These are phyloP conservation scores for Phyllopteryx taeniolatus DNA, from an alignment of 2,113 vertebrate genomes.

Conservation along the genomic window DNA sequence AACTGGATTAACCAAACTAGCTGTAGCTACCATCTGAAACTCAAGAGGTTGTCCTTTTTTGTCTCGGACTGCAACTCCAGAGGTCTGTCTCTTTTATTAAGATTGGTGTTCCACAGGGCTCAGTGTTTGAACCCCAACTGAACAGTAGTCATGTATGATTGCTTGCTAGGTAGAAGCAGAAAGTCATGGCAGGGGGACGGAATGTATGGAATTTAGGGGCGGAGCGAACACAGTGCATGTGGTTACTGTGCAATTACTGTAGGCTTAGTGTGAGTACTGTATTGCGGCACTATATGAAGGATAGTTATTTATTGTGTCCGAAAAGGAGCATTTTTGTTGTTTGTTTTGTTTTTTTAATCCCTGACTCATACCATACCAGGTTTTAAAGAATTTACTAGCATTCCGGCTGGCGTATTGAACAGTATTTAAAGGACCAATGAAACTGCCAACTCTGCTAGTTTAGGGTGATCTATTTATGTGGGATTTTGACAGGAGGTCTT, in stretches of 20 bases:
- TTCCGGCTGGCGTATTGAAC: conserved; percentile 68
- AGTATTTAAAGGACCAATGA: conserved; percentile 74
- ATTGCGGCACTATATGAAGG: conserved; percentile 74
- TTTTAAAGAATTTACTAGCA: conserved; percentile 74
- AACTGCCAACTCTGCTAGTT: conserved; percentile 54
- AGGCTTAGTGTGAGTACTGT: conserved; percentile 73
- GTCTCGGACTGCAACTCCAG: conserved; percentile 64
- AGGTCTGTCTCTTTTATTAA: conserved; percentile 22
- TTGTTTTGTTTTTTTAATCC: conserved; percentile 15
- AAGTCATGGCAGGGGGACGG: conserved; percentile 42
- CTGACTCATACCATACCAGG: conserved; percentile 68
- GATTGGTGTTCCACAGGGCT: conserved; percentile 42
- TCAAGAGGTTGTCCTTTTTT: conserved; percentile 51
- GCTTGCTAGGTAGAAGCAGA: conserved; percentile 27
- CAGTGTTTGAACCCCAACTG: conserved; percentile 25
- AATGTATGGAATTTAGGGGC: conserved; percentile 48
- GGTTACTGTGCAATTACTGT: conserved; percentile 78
- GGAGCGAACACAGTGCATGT: conserved; percentile 55
- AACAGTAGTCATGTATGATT: conserved; percentile 20
- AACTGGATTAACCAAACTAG: conserved; percentile 70
- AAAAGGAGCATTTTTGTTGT: conserved; percentile 42
- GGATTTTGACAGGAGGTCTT: conserved; percentile 41
- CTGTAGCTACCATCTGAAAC: conserved; percentile 48
- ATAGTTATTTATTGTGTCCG: conserved; percentile 72
- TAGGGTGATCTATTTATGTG: conserved; percentile 59